phyloP scores from a whole-genome alignment of 2,113 vertebrate genomes.

The Lagopus muta region DNA sequence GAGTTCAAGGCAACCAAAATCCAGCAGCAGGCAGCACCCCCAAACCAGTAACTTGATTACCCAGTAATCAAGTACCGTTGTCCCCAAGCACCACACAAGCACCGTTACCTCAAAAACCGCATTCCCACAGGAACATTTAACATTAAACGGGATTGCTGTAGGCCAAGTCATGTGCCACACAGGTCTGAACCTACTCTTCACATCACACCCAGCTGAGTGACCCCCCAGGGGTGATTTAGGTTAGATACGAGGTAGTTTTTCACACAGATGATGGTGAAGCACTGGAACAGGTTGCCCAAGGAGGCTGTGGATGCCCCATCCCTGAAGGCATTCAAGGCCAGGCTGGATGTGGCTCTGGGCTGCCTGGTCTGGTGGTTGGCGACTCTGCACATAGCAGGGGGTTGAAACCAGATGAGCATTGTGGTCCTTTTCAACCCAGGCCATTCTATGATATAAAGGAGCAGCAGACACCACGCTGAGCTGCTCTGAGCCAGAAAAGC shows the following conservation, averaged over 20 bases:
- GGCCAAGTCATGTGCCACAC: not conserved
- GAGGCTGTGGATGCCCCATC: too few species aligned
- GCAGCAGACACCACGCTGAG: not conserved
- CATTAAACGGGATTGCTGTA: not conserved
- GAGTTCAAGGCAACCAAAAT: not conserved
- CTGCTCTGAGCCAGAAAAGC: not conserved
- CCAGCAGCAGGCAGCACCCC: not conserved
- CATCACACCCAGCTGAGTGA: not conserved
- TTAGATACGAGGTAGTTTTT: too few species aligned
- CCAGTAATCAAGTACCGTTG: not conserved
- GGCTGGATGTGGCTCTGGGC: too few species aligned
- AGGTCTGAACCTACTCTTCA: not conserved
- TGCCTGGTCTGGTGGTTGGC: too few species aligned
- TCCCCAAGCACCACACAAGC: not conserved
- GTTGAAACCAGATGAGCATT: too few species aligned
- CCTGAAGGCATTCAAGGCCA: too few species aligned
- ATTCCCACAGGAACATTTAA: not conserved
- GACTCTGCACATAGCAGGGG: too few species aligned
- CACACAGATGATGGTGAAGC: too few species aligned
- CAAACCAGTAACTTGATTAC: accelerated
- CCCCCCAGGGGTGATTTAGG: not conserved
- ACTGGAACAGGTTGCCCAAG: too few species aligned
- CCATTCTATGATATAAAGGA: not conserved
- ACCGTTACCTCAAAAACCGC: not conserved
- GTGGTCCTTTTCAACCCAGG: too few species aligned